phyloP scores from a whole-genome alignment of 2,797 vertebrate genomes.

The Tokudaia muenninki region DNA sequence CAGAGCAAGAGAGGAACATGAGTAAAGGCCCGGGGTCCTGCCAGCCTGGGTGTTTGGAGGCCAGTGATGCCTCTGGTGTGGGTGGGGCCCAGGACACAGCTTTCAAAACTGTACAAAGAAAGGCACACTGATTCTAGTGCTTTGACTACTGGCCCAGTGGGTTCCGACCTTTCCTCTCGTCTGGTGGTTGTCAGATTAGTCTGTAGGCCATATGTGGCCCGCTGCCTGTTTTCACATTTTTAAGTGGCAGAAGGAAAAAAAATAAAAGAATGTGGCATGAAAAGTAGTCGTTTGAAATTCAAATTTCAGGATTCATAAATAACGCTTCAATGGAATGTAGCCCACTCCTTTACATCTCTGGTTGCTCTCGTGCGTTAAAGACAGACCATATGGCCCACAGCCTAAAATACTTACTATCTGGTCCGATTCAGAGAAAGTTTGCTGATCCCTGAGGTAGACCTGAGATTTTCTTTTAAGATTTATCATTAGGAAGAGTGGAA shows the following conservation, averaged over 20 bases:
- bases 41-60: not conserved
- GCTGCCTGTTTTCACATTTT: conserved; percentile 28
- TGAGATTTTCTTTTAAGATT: conserved; percentile 26
- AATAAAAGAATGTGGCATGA: not conserved
- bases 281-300: conserved; percentile 48
- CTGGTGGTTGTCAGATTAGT: not conserved
- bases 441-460: not conserved
- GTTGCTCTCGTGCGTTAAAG: conserved; percentile 10
- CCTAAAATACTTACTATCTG: not conserved
- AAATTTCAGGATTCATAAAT: conserved; percentile 39
- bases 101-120: not conserved
- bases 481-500: conserved; percentile 24
- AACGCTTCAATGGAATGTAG: conserved; percentile 37
- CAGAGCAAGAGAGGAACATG: not conserved
- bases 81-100: not conserved
- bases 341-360: conserved; percentile 27
- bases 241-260: not conserved
- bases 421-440: not conserved
- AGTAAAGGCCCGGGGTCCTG: not conserved
- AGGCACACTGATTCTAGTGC: not conserved
- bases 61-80: not conserved
- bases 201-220: not conserved
- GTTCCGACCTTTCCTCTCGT: not conserved
- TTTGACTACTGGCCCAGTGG: not conserved
- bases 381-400: conserved; percentile 24